phyloP scores from a whole-genome alignment of 2,888 invertebrate species.

The Sepiola atlantica region DNA sequence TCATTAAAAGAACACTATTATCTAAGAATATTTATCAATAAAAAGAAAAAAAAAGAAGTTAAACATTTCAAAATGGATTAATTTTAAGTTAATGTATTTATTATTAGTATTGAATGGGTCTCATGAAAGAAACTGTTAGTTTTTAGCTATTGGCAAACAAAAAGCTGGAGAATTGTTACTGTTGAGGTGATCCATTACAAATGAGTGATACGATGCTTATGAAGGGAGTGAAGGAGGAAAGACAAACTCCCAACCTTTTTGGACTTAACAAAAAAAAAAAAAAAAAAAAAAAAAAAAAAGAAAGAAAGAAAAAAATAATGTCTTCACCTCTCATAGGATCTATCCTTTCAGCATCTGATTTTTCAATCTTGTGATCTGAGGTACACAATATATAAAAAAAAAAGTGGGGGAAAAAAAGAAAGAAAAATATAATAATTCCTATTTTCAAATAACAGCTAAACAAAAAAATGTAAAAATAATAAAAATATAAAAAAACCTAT shows the following conservation, averaged over 20 bases:
- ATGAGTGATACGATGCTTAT: not conserved
- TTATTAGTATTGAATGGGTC: not conserved
- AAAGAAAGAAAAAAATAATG: not conserved
- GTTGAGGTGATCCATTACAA: not conserved
- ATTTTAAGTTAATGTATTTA: not conserved
- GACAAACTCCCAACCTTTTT: constrained; percentile 14
- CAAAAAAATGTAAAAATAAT: not conserved
- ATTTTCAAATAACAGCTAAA: not conserved
- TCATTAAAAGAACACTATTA: not conserved
- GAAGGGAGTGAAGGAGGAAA: not conserved
- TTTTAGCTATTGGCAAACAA: not conserved
- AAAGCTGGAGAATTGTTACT: not conserved
- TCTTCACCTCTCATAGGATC: constrained; percentile 47
- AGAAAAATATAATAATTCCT: not conserved
- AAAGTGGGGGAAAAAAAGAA: not conserved
- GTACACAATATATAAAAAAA: constrained; percentile 33
- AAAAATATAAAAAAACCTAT: not conserved
- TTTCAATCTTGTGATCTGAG: constrained; percentile 47
- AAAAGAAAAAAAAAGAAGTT: not conserved
- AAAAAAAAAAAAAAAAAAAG: not conserved
- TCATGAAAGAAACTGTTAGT: not conserved
- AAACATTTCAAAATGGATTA: not conserved
- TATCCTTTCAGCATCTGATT: constrained; percentile 46
- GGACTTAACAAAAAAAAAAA: not conserved
- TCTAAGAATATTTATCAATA: not conserved